phyloP scores from a whole-genome alignment of 1,140 invertebrate genomes.

The Caenorhabditis latens region DNA sequence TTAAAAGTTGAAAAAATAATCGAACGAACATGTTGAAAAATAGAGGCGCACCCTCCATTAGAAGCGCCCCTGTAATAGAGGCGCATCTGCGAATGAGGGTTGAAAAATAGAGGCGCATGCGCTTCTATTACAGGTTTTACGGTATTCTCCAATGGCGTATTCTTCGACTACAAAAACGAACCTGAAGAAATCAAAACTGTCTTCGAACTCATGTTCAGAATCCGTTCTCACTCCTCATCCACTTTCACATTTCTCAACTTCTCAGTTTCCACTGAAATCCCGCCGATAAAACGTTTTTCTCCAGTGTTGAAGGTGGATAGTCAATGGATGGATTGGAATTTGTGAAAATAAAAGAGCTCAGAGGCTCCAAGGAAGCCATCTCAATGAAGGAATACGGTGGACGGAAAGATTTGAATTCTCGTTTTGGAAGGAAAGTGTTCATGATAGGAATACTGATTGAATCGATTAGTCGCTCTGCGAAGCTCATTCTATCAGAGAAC shows the following conservation, averaged over 20 bases:
- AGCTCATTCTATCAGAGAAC: conserved; percentile 41
- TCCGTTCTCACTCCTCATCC: conserved; percentile 53
- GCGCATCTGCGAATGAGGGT: too few species aligned
- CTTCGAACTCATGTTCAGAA: conserved; percentile 45
- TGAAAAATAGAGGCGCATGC: too few species aligned
- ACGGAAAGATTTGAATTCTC: background rate
- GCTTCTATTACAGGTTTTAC: too few species aligned
- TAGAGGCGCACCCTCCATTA: too few species aligned
- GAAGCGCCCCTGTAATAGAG: too few species aligned
- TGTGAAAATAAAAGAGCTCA: conserved; percentile 55
- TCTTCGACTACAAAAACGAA: conserved; percentile 57
- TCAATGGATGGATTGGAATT: conserved; percentile 61
- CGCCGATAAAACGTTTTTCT: conserved; percentile 65
- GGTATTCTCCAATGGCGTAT: conserved; percentile 60
- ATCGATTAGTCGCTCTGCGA: background rate
- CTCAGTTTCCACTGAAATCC: conserved; percentile 58
- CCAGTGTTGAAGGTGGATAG: conserved; percentile 49
- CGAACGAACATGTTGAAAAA: too few species aligned
- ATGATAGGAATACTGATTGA: background rate
- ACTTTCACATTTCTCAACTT: background rate
- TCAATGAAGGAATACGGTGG: background rate
- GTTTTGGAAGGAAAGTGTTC: background rate
- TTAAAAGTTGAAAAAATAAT: too few species aligned
- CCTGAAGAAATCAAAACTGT: conserved; percentile 65
- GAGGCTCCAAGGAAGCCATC: background rate